Percentiles rank a stretch among this genome's conserved stretches.
These are phyloP conservation scores for Heliangelus exortis DNA, from an alignment of 2,797 vertebrate genomes.

Conservation along the genomic window DNA sequence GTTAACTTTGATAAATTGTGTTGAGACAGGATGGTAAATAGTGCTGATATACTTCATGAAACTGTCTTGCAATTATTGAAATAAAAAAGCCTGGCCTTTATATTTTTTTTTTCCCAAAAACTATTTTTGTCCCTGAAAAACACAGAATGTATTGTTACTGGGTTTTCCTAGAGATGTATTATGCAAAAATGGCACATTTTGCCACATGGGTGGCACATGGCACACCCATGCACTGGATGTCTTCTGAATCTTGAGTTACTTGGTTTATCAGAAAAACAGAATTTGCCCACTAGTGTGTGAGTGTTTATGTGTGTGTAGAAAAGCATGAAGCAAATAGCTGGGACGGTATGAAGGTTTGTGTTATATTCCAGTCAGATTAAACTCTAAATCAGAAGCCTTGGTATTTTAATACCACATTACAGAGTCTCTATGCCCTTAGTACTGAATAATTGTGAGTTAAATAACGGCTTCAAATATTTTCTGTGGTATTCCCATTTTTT, in stretches of 20 bases:
- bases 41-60: slow-evolving; percentile 33
- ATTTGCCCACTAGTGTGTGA: background rate
- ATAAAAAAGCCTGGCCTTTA: background rate
- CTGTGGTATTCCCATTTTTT: slow-evolving; percentile 22
- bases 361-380: slow-evolving; percentile 24
- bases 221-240: background rate
- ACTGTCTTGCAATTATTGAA: background rate
- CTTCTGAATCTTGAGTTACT: slow-evolving; percentile 13
- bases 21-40: slow-evolving; percentile 17
- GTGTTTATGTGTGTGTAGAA: background rate
- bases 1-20: slow-evolving; percentile 39
- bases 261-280: background rate
- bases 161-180: background rate
- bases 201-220: too few relatives aligned
- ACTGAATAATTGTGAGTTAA: background rate
- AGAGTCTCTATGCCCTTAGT: background rate
- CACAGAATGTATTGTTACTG: background rate
- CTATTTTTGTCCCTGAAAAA: background rate
- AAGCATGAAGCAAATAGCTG: background rate
- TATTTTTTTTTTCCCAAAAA: background rate
- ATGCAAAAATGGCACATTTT: slow-evolving; percentile 34
- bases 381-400: background rate
- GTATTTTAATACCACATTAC: slow-evolving; percentile 10
- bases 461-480: slow-evolving; percentile 2
- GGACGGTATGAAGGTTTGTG: background rate